These are phyloP conservation scores for Zaprionus kolodkinae DNA, from an alignment of 1,140 invertebrate species.

Conservation along the genomic window DNA sequence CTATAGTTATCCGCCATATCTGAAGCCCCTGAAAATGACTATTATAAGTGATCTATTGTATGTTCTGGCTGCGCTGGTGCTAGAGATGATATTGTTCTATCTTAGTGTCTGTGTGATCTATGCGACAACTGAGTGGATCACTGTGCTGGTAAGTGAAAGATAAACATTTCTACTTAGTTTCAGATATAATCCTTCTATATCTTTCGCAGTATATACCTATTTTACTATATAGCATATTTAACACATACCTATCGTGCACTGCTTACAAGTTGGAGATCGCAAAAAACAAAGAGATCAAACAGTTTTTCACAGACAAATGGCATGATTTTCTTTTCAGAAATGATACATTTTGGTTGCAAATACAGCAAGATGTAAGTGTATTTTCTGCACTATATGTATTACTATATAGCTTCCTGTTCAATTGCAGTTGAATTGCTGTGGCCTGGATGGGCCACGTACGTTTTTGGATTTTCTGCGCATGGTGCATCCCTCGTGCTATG, in stretches of 20 bases:
- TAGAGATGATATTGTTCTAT: slow-evolving; percentile 19
- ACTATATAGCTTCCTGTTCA: neutral
- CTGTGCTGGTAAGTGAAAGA: slow-evolving; percentile 23
- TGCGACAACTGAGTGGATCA: slow-evolving; percentile 37
- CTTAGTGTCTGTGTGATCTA: slow-evolving; percentile 27
- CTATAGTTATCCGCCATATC: neutral
- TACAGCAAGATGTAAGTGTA: slow-evolving; percentile 40
- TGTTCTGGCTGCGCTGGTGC: slow-evolving; percentile 5
- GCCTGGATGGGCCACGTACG: slow-evolving; percentile 39
- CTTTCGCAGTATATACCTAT: slow-evolving; percentile 41
- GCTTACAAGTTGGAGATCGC: neutral
- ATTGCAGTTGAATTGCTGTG: slow-evolving; percentile 47
- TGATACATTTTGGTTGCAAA: slow-evolving; percentile 25
- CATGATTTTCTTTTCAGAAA: slow-evolving; percentile 14
- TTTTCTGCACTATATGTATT: neutral
- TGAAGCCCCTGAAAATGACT: neutral
- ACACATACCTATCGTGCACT: neutral
- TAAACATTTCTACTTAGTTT: no score
- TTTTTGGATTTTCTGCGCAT: slow-evolving; percentile 42
- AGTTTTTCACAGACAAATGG: slow-evolving; percentile 6
- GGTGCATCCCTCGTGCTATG: slow-evolving; percentile 35
- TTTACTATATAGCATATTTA: neutral
- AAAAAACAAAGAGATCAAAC: neutral
- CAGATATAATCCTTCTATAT: neutral
- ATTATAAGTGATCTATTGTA: slow-evolving; percentile 33